These are phyloP conservation scores for Danaus plexippus DNA, from an alignment of 1,140 invertebrate species.

Conservation along the genomic window DNA sequence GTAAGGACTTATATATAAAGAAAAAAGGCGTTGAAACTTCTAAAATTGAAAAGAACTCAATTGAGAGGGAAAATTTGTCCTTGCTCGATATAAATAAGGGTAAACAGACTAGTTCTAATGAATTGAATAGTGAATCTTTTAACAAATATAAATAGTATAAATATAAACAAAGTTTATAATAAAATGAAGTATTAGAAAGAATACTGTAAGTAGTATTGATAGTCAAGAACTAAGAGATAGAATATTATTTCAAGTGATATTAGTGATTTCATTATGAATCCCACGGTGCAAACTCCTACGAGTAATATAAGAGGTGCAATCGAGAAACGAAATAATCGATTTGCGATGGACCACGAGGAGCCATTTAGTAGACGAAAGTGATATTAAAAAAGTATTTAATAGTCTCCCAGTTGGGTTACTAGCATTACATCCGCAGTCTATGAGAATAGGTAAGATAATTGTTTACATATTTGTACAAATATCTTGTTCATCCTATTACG, in stretches of 20 bases:
- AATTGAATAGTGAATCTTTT: constrained; percentile 67
- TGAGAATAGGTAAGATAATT: constrained; percentile 62
- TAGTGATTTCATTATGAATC: constrained; percentile 70
- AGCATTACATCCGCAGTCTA: constrained; percentile 73
- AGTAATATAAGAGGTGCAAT: constrained; percentile 55
- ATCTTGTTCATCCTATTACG: neutral
- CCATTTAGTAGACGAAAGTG: constrained; percentile 22
- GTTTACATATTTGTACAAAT: constrained; percentile 1
- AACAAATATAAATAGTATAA: constrained; percentile 71
- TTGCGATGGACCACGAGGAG: constrained; percentile 36
- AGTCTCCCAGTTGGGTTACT: constrained; percentile 76
- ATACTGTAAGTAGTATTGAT: constrained; percentile 41
- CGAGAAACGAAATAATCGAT: constrained; percentile 49
- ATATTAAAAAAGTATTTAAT: constrained; percentile 56
- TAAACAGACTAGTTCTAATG: constrained; percentile 53
- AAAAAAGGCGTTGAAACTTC: constrained; percentile 74
- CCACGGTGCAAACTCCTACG: constrained; percentile 66
- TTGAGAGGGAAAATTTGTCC: constrained; percentile 51
- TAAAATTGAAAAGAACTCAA: constrained; percentile 69
- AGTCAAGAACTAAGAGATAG: constrained; percentile 47
- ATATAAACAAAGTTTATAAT: constrained; percentile 40
- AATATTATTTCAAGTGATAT: constrained; percentile 64
- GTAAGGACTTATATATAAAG: constrained; percentile 63
- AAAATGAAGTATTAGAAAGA: constrained; percentile 42
- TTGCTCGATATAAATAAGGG: constrained; percentile 55